A percentile compares a stretch with the other conserved stretches of the same genome.
These are phyloP conservation scores for Ploceus nigricollis DNA, from an alignment of 2,113 vertebrate species.

Conservation along the genomic window DNA sequence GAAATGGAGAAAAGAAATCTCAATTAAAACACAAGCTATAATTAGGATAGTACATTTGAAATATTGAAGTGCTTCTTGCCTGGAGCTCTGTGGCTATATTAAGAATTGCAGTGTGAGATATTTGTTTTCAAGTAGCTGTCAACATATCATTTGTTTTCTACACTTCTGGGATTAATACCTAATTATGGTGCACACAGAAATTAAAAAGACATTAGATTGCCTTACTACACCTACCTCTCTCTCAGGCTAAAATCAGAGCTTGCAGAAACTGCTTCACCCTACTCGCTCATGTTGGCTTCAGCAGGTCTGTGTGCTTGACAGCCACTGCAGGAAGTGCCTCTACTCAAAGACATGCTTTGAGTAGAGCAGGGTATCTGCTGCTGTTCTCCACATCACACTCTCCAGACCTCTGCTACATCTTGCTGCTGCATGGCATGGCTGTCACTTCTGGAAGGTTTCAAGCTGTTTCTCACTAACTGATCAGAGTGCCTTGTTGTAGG, in stretches of 20 bases:
- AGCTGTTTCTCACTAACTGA: not conserved
- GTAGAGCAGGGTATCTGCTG: not conserved
- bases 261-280: not conserved
- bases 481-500: not conserved
- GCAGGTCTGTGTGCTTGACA: not conserved
- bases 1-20: not conserved
- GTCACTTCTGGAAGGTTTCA: not conserved
- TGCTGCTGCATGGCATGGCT: not conserved
- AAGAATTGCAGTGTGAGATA: not conserved
- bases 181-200: not conserved
- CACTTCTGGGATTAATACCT: not conserved
- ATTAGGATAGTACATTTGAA: not conserved
- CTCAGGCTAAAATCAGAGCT: not conserved
- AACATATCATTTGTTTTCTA: not conserved
- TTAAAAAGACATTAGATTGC: not conserved
- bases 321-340: not conserved
- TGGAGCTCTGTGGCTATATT: not conserved
- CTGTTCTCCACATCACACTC: not conserved
- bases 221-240: not conserved
- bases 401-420: not conserved
- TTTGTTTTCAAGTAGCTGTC: slow-evolving; percentile 8
- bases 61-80: not conserved
- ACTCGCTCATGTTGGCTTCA: not conserved
- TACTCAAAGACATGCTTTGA: not conserved
- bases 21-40: not conserved